Evolutionary conservation across 2,113 vertebrate genomes (phyloP).

Genomic region (Melanerpes aurifrons): DNA sequence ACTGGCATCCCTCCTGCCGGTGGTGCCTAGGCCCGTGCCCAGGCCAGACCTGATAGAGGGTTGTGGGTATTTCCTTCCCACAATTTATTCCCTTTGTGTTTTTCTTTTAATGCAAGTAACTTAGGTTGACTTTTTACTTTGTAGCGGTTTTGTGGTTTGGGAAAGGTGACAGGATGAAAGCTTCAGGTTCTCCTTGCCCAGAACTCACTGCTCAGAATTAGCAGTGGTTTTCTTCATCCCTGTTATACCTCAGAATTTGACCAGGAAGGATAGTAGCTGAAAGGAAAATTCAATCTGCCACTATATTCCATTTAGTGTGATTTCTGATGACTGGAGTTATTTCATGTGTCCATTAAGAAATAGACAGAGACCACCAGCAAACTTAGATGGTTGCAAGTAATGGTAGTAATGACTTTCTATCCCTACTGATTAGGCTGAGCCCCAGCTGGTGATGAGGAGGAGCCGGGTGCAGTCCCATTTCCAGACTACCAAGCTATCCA

Average conservation of each 20-base stretch:
- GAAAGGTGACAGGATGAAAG: neutral
- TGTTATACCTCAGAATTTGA: neutral
- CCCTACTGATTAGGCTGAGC: neutral
- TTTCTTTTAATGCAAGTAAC: neutral
- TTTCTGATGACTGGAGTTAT: neutral
- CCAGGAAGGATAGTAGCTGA: neutral
- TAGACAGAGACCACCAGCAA: neutral
- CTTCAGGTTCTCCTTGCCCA: neutral
- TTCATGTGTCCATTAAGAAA: neutral
- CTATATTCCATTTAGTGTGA: neutral
- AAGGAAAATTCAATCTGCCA: neutral
- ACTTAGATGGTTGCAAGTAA: neutral
- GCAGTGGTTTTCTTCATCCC: neutral
- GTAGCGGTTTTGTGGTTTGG: neutral
- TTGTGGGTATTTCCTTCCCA: accelerated
- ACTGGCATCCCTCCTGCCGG: accelerated
- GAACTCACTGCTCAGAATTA: neutral
- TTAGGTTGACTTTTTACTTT: neutral
- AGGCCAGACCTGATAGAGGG: neutral
- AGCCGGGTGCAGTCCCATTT: neutral
- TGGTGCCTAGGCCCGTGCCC: neutral
- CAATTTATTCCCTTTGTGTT: neutral
- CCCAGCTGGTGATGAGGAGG: neutral
- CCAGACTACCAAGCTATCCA: neutral
- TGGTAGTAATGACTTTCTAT: neutral